Percentiles rank a stretch among this genome's conserved stretches.
Evolutionary conservation across 53 echinoderm and acorn worm species (phyloP).

Genomic region (Holothuria scabra): DNA sequence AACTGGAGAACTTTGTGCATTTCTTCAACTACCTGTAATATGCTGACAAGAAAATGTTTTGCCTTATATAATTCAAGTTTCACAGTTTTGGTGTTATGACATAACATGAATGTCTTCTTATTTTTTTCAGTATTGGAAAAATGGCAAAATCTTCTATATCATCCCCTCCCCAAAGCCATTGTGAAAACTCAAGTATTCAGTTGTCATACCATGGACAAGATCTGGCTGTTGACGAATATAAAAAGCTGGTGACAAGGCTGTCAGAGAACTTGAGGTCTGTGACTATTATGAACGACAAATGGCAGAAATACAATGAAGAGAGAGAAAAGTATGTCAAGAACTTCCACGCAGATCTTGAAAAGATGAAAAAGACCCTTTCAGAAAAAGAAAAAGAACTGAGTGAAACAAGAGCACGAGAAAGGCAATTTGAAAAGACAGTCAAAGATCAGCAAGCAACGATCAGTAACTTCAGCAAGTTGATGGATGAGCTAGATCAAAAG

Average conservation of each 20-base stretch:
- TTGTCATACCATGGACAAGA: no score
- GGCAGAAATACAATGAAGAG: conserved; percentile 43
- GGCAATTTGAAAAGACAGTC: conserved; percentile 19
- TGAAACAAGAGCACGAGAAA: conserved; percentile 22
- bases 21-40: no score
- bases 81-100: no score
- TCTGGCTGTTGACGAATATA: background rate
- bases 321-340: conserved; percentile 25
- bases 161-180: no score
- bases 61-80: no score
- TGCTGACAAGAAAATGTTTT: no score
- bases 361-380: background rate
- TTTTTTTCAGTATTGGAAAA: no score
- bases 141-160: no score
- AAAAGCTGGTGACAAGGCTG: background rate
- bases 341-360: background rate
- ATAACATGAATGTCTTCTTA: no score
- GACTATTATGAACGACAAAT: conserved; percentile 45
- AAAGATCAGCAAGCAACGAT: conserved; percentile 28
- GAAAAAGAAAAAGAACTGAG: conserved; percentile 29
- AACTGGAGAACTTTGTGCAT: no score
- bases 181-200: no score
- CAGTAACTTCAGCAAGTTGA: conserved; percentile 29
- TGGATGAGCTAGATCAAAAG: conserved; percentile 47
- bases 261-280: conserved; percentile 26